Percentiles rank a stretch among this genome's conserved stretches.
These are phyloP conservation scores for Anthrax anthrax DNA, from an alignment of 2,888 invertebrate genomes.

Conservation along the genomic window DNA sequence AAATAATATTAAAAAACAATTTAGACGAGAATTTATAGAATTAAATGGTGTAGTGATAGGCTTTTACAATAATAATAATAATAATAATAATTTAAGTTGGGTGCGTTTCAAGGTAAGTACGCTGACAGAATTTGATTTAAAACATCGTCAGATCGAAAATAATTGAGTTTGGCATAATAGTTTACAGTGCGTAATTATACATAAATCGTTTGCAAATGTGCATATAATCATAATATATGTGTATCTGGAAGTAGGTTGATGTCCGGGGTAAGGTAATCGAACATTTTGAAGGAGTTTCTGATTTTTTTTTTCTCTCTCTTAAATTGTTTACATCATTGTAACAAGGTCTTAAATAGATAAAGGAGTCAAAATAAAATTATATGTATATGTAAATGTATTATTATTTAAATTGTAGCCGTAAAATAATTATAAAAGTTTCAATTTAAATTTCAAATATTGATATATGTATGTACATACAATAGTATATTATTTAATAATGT, in stretches of 20 bases:
- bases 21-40: slow-evolving; percentile 1
- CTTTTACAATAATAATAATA: neutral
- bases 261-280: slow-evolving; percentile 7
- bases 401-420: too few species aligned
- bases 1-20: neutral
- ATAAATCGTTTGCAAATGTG: too few species aligned
- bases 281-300: neutral
- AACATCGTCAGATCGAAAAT: slow-evolving; percentile 8
- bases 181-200: neutral
- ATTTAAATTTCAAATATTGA: too few species aligned
- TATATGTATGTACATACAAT: too few species aligned
- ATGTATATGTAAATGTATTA: too few species aligned
- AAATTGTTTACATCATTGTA: too few species aligned
- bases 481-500: too few species aligned
- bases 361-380: too few species aligned
- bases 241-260: slow-evolving; percentile 14
- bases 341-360: too few species aligned
- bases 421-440: too few species aligned
- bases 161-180: slow-evolving; percentile 11
- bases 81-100: slow-evolving; percentile 3
- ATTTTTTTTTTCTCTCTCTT: neutral
- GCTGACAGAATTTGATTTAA: slow-evolving; percentile 16
- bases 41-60: neutral
- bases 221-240: too few species aligned
- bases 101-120: slow-evolving; percentile 15